These are phyloP conservation scores for Colaptes auratus DNA, from an alignment of 2,113 vertebrate species.

Conservation along the genomic window DNA sequence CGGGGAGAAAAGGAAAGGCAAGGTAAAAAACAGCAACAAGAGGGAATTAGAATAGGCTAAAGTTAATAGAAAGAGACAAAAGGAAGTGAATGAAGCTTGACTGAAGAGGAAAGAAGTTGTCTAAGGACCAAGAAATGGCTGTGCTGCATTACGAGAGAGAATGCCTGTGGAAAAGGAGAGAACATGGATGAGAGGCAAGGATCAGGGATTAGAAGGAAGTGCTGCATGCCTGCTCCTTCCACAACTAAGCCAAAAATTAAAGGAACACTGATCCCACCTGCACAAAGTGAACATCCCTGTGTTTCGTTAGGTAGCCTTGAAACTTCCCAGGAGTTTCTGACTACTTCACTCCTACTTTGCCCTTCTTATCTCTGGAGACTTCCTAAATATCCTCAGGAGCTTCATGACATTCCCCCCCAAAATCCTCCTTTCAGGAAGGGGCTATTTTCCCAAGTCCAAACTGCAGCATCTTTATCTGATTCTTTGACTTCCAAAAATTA, in stretches of 20 bases:
- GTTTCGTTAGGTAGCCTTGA: not conserved
- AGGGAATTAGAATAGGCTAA: not conserved
- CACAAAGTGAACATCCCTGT: not conserved
- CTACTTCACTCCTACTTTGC: not conserved
- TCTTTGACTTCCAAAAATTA: not conserved
- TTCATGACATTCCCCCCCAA: not conserved
- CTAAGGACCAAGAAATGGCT: constrained; percentile 9
- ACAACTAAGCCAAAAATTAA: not conserved
- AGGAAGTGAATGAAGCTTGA: constrained; percentile 41
- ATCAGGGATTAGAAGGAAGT: not conserved
- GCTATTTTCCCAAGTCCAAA: not conserved
- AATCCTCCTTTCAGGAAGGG: not conserved
- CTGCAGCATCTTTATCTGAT: not conserved
- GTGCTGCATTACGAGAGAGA: not conserved
- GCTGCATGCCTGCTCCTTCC: not conserved
- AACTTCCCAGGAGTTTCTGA: not conserved
- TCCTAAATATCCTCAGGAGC: not conserved
- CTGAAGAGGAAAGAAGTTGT: constrained; percentile 8
- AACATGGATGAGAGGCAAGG: not conserved
- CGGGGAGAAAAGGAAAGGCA: not conserved
- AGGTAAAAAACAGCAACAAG: not conserved
- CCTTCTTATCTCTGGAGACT: not conserved
- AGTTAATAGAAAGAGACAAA: constrained; percentile 47
- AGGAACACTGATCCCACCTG: not conserved
- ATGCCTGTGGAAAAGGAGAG: not conserved